Percentiles rank a stretch among this genome's conserved stretches.
Evolutionary conservation across 2,113 vertebrate species (phyloP).

Genomic region (Heterochromis multidens): DNA sequence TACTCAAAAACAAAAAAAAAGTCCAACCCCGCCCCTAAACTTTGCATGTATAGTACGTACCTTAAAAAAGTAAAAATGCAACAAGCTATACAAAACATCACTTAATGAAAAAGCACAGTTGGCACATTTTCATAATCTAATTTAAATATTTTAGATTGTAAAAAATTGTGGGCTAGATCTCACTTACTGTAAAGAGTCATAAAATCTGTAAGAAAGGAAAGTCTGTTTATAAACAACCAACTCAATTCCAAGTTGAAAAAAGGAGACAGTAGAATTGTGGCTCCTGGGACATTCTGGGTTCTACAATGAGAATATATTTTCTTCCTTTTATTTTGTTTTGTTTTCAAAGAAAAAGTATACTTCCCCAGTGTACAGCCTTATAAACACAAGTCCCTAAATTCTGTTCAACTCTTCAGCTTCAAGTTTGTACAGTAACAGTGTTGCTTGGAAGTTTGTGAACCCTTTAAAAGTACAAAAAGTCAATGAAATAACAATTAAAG

Average conservation of each 20-base stretch:
- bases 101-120: not conserved
- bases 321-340: not conserved
- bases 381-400: not conserved
- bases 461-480: not conserved
- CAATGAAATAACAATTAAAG: not conserved
- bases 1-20: not conserved
- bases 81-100: not conserved
- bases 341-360: not conserved
- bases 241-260: not conserved
- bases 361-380: not conserved
- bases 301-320: not conserved
- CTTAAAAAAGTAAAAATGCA: not conserved
- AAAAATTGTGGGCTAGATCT: not conserved
- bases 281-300: not conserved
- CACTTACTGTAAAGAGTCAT: not conserved
- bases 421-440: not conserved
- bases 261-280: not conserved
- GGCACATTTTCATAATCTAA: not conserved
- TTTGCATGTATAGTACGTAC: not conserved
- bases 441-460: not conserved
- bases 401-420: not conserved
- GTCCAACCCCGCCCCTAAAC: fast-evolving
- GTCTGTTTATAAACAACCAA: not conserved
- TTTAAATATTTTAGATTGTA: not conserved
- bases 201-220: not conserved